Evolutionary conservation across 2,113 vertebrate genomes (phyloP), one percentile per base, ranked within the genome.

Genomic region (Taxidea taxus): DNA sequence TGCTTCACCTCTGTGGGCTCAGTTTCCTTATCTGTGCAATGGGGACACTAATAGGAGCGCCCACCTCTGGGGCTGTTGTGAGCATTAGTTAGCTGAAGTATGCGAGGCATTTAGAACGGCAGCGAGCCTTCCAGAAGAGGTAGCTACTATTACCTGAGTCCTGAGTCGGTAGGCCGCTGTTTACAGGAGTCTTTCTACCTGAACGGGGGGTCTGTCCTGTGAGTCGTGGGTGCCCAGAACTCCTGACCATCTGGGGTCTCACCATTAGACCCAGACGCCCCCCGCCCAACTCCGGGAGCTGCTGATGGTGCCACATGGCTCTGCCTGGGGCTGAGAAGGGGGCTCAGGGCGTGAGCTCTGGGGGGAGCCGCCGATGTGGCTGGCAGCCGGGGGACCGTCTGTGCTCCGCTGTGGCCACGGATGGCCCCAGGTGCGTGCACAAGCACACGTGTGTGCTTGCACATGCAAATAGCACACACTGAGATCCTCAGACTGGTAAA

Each of bases 221-320:
- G 49, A 20, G 75, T 15, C 10, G 15, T 13, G 62, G 91, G 58
- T 9, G 29, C 58, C 77, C 29, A 34, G 93, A 93, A 64, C 39
- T 37, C 34, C 60, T 34, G 74, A 42, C 51, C 54, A 15, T 0
- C 10, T 4, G 44, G 49, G 44, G 29, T 13, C 47, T 60, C 8
- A 0, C 3, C 25, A 8, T 37, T 34, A 29, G 7, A 56, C 64
- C 23, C 20, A 5, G 23, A 34, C 12, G 12, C 13, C 1, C 37
- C 87, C 27, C n/a, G 15, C 88, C 29, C 29, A 3, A 18, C 16
- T 54, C 31, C 0, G 2, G 3, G 47, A 34, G 39, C 31, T 1
- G 29, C 58, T 51, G 54, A 51, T 62, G 34, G 68, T 29, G 4
- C 10, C 14, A 31, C 18, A 7, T 0, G 5, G 68, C 21, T 56